phyloP scores from a whole-genome alignment of 2,888 invertebrate species.

The Tromatobia lineatoria region DNA sequence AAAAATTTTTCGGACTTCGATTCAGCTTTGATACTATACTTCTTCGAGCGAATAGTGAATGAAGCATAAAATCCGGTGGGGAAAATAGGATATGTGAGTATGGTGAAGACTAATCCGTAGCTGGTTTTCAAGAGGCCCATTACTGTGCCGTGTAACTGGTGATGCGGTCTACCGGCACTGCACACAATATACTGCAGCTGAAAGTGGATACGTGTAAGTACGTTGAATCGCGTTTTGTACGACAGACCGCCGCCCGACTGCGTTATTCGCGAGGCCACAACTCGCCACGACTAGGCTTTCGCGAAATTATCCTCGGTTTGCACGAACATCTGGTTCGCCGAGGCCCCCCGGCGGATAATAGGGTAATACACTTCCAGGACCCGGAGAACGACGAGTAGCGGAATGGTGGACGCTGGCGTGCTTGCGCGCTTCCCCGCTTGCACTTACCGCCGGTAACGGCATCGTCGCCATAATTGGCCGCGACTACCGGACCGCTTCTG shows the following conservation, averaged over 20 bases:
- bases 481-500: conserved; percentile 55
- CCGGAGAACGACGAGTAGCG: conserved; percentile 72
- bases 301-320: conserved; percentile 76
- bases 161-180: neutral
- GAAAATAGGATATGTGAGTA: neutral
- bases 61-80: neutral
- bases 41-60: too few species aligned
- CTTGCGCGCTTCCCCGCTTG: conserved; percentile 15
- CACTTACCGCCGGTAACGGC: conserved; percentile 24
- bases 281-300: conserved; percentile 58
- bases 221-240: conserved; percentile 50
- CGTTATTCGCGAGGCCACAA: conserved; percentile 64
- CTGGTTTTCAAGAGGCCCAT: neutral
- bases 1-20: too few species aligned
- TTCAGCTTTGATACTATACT: too few species aligned
- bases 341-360: conserved; percentile 76
- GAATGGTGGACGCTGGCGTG: conserved; percentile 41
- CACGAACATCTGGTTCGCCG: conserved; percentile 75
- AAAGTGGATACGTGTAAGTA: conserved; percentile 35
- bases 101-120: neutral
- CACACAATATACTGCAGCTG: neutral
- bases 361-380: conserved; percentile 76
- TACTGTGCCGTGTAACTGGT: neutral
- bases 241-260: conserved; percentile 48
- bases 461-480: conserved; percentile 68